These are phyloP conservation scores for Diaphora mendica DNA, from an alignment of 2,888 invertebrate species.

Conservation along the genomic window DNA sequence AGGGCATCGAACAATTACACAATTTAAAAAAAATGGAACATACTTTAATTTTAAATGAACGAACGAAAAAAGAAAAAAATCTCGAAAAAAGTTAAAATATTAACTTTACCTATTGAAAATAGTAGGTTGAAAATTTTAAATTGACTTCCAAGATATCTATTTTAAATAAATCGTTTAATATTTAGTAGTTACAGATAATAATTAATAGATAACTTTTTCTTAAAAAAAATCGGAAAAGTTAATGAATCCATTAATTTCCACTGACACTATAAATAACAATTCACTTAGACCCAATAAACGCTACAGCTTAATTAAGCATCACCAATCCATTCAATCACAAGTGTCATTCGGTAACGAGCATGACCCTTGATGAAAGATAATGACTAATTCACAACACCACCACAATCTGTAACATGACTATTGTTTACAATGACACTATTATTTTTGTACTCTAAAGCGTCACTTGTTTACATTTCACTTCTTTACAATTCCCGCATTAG, in stretches of 20 bases:
- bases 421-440: not conserved
- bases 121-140: too few relatives aligned
- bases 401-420: not conserved
- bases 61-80: too few relatives aligned
- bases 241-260: not conserved
- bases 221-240: too few relatives aligned
- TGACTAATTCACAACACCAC: not conserved
- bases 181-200: too few relatives aligned
- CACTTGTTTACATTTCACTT: not conserved
- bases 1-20: not conserved
- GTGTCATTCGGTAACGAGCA: not conserved
- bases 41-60: not conserved
- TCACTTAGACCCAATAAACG: not conserved
- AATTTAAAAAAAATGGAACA: not conserved
- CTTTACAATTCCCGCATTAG: too few relatives aligned
- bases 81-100: not conserved
- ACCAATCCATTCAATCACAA: not conserved
- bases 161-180: too few relatives aligned
- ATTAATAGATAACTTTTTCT: too few relatives aligned
- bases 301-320: not conserved
- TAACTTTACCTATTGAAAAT: too few relatives aligned
- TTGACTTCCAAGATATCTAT: too few relatives aligned
- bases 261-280: not conserved
- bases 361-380: not conserved
- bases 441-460: not conserved